These are phyloP conservation scores for Vanessa cardui DNA, from an alignment of 2,888 invertebrate species.

Conservation along the genomic window DNA sequence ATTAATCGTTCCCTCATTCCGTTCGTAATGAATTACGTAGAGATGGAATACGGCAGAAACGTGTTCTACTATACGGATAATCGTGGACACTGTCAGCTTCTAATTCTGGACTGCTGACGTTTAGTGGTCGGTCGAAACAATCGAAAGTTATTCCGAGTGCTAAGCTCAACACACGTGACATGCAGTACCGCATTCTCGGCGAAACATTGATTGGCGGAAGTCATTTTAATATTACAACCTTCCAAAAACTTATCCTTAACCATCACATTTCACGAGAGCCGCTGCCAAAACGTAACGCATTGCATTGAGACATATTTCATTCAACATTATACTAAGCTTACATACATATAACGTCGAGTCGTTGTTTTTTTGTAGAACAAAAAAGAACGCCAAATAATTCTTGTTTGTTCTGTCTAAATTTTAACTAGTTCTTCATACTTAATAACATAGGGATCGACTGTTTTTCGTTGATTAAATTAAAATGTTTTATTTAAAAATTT, in stretches of 20 bases:
- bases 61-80: conserved; percentile 53
- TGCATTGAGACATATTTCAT: conserved; percentile 8
- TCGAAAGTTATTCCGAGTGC: conserved; percentile 78
- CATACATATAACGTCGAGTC: neutral
- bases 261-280: conserved; percentile 6
- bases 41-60: conserved; percentile 46
- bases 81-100: conserved; percentile 66
- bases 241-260: conserved; percentile 7
- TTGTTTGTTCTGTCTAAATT: no score
- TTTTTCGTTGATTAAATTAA: no score
- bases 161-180: conserved; percentile 67
- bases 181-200: conserved; percentile 66
- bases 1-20: neutral
- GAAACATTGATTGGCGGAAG: conserved; percentile 60
- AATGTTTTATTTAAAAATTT: no score
- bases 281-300: neutral
- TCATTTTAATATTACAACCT: conserved; percentile 28
- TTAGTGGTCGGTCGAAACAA: conserved; percentile 68
- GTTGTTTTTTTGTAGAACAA: no score
- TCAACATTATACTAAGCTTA: neutral
- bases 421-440: no score
- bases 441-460: no score
- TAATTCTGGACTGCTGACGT: conserved; percentile 74
- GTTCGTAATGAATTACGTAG: neutral
- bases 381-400: no score